A percentile compares a stretch with the other conserved stretches of the same genome.
Conservation (phyloP, 2,888 invertebrate species). For the Melanchra persicariae region DNA sequence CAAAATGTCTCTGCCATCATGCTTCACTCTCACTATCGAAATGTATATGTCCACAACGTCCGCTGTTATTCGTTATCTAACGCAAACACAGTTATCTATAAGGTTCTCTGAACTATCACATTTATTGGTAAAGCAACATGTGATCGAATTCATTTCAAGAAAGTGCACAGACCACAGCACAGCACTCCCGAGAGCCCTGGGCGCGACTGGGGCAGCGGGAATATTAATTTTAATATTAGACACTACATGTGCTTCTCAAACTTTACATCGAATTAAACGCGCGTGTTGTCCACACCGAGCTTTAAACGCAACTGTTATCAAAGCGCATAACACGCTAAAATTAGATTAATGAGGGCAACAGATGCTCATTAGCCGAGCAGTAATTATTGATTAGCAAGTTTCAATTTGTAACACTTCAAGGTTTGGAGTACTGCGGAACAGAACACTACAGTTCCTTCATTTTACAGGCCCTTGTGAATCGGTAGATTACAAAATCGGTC, state of each 20-base stretch:
- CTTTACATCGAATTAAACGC: conserved; percentile 63
- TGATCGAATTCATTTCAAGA: conserved; percentile 82
- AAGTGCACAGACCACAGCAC: conserved; percentile 74
- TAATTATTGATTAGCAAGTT: conserved; percentile 74
- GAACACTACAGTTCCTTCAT: conserved; percentile 48
- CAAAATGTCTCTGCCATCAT: conserved; percentile 70
- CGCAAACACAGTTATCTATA: conserved; percentile 85
- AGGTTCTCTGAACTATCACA: conserved; percentile 78
- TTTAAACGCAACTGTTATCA: conserved; percentile 64
- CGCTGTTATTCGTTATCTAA: conserved; percentile 81
- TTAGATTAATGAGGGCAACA: conserved; percentile 69
- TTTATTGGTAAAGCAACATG: conserved; percentile 78
- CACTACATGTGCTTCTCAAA: conserved; percentile 82
- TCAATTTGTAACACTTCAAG: conserved; percentile 72
- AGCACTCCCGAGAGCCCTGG: conserved; percentile 82
- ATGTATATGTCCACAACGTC: conserved; percentile 72
- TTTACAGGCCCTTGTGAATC: conserved; percentile 55
- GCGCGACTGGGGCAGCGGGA: conserved; percentile 87
- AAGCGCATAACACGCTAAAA: conserved; percentile 59
- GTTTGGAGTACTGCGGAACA: conserved; percentile 65
- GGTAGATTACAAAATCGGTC: conserved; percentile 28
- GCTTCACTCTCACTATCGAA: conserved; percentile 69
- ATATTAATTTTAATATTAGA: conserved; percentile 90
- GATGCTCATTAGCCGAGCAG: conserved; percentile 72
- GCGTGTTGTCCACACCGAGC: conserved; percentile 60